A percentile compares a stretch with the other conserved stretches of the same genome.
phyloP scores from a whole-genome alignment of 23 tunicate genomes.

The Trididemnum clinides region DNA sequence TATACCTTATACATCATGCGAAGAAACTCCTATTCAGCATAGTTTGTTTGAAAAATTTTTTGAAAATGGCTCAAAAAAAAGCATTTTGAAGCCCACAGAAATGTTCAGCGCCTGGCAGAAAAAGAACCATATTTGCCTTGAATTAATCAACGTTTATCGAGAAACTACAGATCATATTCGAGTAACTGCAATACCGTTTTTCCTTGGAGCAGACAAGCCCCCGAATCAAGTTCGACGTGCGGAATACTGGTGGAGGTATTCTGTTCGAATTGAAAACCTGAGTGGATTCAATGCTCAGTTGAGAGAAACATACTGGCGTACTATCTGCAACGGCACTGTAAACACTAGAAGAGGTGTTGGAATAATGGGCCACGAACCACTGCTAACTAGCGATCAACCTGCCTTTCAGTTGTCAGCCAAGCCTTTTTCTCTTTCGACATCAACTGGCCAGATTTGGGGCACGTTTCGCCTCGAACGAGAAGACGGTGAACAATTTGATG shows the following conservation, averaged over 20 bases:
- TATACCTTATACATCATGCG: constrained; percentile 80
- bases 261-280: constrained; percentile 83
- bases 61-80: background rate
- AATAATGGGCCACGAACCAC: constrained; percentile 87
- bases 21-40: constrained; percentile 75
- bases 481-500: constrained; percentile 84
- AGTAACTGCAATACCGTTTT: constrained; percentile 94
- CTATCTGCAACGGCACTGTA: constrained; percentile 89
- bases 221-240: background rate
- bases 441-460: constrained; percentile 91
- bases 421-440: constrained; percentile 74
- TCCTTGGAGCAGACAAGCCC: constrained; percentile 57
- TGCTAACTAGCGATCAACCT: constrained; percentile 66
- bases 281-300: constrained; percentile 57
- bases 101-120: constrained; percentile 74
- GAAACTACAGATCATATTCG: constrained; percentile 83
- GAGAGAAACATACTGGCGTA: constrained; percentile 86
- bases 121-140: constrained; percentile 74
- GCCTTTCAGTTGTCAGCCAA: constrained; percentile 79
- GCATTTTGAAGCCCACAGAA: constrained; percentile 47
- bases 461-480: constrained; percentile 76
- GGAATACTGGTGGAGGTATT: constrained; percentile 88
- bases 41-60: constrained; percentile 75
- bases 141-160: constrained; percentile 71
- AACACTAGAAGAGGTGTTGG: constrained; percentile 85